Conservation (phyloP, 1,140 invertebrate species). For the Protaetia brevitarsis region DNA sequence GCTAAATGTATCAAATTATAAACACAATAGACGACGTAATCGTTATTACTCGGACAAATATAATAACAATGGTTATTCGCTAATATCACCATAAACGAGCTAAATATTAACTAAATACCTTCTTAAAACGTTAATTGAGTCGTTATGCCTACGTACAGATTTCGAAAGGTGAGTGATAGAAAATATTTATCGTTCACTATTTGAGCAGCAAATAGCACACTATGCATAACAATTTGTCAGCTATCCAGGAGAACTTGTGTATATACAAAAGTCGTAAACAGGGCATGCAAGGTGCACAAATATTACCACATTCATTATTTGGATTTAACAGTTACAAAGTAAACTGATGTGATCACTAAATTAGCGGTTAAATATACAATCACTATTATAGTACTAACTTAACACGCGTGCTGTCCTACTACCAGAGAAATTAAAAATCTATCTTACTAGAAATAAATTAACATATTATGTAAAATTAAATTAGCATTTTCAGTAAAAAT, state of each 20-base stretch:
- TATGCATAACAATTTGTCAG: background rate
- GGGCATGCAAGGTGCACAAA: background rate
- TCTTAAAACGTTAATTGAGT: constrained; percentile 10
- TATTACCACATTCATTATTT: background rate
- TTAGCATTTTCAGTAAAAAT: too few relatives aligned
- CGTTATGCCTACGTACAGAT: constrained; percentile 1
- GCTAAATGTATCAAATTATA: constrained; percentile 13
- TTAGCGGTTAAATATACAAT: too few relatives aligned
- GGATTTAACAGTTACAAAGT: background rate
- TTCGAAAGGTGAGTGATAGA: constrained; percentile 7
- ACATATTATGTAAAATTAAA: too few relatives aligned
- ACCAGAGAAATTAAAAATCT: too few relatives aligned
- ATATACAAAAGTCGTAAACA: background rate
- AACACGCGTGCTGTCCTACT: too few relatives aligned
- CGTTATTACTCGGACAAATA: constrained; percentile 6
- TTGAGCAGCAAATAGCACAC: background rate
- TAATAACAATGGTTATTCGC: background rate
- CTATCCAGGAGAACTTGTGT: background rate
- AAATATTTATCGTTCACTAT: background rate
- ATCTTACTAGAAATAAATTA: too few relatives aligned
- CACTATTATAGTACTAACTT: too few relatives aligned
- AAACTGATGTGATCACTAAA: background rate
- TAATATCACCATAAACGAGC: constrained; percentile 6
- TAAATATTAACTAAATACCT: constrained; percentile 8
- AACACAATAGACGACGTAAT: background rate